Percentiles rank a stretch among this genome's conserved stretches.
Evolutionary conservation across 1,140 invertebrate species (phyloP).

Genomic region (Lucilia cuprina): DNA sequence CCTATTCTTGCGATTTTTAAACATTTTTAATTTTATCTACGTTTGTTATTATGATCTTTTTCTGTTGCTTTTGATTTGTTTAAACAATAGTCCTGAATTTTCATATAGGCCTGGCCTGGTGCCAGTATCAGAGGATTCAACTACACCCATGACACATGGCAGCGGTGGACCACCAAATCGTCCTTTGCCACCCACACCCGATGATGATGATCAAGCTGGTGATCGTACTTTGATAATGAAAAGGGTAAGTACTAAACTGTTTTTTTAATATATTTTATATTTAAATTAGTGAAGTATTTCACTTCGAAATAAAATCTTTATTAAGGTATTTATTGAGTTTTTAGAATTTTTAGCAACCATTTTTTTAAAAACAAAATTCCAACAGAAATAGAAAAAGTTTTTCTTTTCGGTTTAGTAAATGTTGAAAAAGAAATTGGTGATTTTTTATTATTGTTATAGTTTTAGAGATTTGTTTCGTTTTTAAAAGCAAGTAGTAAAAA

Average conservation of each 20-base stretch:
- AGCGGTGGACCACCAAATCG: constrained; percentile 83
- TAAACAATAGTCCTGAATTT: constrained; percentile 76
- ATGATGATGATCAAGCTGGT: constrained; percentile 77
- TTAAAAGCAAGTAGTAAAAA: background rate
- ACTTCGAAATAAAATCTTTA: background rate
- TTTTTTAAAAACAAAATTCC: background rate
- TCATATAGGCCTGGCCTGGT: constrained; percentile 82
- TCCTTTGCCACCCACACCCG: constrained; percentile 91
- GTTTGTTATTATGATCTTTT: constrained; percentile 44
- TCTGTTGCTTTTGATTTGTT: constrained; percentile 41
- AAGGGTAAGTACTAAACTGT: constrained; percentile 73
- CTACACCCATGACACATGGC: constrained; percentile 62
- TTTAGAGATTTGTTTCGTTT: constrained; percentile 16
- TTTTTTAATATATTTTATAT: background rate
- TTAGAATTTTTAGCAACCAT: constrained; percentile 6
- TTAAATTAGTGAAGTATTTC: background rate
- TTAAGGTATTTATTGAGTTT: background rate
- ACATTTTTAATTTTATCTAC: constrained; percentile 40
- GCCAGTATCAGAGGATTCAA: constrained; percentile 66
- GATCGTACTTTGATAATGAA: constrained; percentile 90
- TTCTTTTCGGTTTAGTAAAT: constrained; percentile 15
- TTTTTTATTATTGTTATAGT: constrained; percentile 35
- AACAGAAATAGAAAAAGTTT: background rate
- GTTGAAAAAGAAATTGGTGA: constrained; percentile 36
- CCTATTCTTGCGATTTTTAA: background rate